Base-by-base conservation (phyloP, 2,113 vertebrate species). In the Catharus bicknelli region DNA sequence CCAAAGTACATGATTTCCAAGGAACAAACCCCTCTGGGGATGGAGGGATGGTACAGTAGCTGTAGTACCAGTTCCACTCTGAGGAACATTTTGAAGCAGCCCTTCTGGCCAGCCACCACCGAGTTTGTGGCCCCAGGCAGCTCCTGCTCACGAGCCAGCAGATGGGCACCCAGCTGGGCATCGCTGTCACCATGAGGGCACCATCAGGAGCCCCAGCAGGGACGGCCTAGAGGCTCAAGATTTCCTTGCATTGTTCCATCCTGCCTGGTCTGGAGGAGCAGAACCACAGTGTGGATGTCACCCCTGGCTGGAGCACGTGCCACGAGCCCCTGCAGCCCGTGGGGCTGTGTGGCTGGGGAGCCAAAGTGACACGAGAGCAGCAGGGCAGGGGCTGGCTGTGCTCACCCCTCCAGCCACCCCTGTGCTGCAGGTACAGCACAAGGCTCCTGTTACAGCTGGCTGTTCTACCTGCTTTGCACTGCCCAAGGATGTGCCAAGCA, bases 231-330 rank as follows among this genome's bases (percentile, higher is more conserved):
- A 63, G 77, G 66, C 73, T 70, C 74, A 63, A 5, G 20, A n/a
- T 3, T 64, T 47, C 59, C 48, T 81, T 90, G 45, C 7, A 0
- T 6, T 48, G 8, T 26, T 83, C 42, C 63, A 47, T 15, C 7
- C 7, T 32, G 47, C 27, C 10, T 0, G 0, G 32, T 16, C 18
- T 81, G 1, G 11, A 38, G 45, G 64, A 51, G 57, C 64, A 5
- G 40, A 40, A 12, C 40, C 40, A 12, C 13, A 38, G 4, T 13
- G n/a, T 40, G 79, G 51, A 6, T 70, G 68, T 54, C 80, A 75
- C 7, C 48, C 66, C 76, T 53, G 50, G 30, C 48, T 88, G 58
- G 50, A 69, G 62, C 72, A 48, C 32, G 5, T 45, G 30, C 15
- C 3, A 3, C 27, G 0, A 48, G 26, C 23, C 70, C 53, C 50